Evolutionary conservation across 2,113 vertebrate genomes (phyloP).

Genomic region (Oryzias melastigma): DNA sequence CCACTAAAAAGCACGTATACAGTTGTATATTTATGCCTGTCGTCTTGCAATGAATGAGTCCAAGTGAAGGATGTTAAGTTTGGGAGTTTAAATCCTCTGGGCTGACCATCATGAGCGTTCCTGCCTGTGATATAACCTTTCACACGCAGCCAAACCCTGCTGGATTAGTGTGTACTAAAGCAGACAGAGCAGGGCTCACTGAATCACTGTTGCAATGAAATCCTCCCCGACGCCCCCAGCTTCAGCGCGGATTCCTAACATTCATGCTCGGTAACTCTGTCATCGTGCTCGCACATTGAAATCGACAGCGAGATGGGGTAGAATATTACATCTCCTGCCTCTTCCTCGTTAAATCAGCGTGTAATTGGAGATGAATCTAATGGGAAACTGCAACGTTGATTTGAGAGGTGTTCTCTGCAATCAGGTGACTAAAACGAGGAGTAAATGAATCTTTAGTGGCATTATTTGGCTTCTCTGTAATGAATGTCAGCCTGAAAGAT

Average conservation of each 20-base stretch:
- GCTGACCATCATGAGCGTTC: slow-evolving; percentile 6
- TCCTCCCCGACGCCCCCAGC: slow-evolving; percentile 19
- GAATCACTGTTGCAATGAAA: slow-evolving; percentile 46
- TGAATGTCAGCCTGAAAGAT: slow-evolving; percentile 1
- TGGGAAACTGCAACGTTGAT: too few species aligned
- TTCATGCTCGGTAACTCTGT: background rate
- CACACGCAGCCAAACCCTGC: slow-evolving; percentile 44
- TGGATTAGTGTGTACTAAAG: slow-evolving; percentile 70
- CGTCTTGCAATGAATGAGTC: too few species aligned
- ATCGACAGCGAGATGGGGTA: background rate
- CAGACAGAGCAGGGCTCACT: slow-evolving; percentile 25
- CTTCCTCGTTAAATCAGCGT: too few species aligned
- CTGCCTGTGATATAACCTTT: slow-evolving; percentile 52
- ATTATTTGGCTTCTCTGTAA: background rate
- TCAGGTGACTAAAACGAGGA: background rate
- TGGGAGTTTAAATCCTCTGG: background rate
- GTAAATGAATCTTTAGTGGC: background rate
- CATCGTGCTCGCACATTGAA: background rate
- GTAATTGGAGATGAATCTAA: too few species aligned
- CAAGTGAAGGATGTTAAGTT: background rate
- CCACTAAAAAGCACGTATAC: too few species aligned
- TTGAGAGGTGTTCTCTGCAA: slow-evolving; percentile 1
- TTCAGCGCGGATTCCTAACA: slow-evolving; percentile 15
- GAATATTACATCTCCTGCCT: too few species aligned
- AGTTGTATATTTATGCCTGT: too few species aligned